Base-by-base conservation (phyloP, 2,888 invertebrate species). In the Augiades crinisus region DNA sequence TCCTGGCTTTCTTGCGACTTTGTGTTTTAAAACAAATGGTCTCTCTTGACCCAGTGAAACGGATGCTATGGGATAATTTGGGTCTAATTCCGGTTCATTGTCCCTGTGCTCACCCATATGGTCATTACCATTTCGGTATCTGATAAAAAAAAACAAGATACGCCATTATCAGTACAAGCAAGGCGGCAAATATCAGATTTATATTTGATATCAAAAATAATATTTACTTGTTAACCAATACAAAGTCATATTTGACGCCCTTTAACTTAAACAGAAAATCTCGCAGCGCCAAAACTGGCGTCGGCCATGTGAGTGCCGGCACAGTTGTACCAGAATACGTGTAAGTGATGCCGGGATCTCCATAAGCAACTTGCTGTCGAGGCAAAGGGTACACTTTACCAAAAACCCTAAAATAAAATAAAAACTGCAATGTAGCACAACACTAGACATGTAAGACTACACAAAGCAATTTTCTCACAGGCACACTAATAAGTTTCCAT, bases 101-200 rank as follows among this genome's bases (percentile, higher is more conserved):
- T 94, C 94, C 66, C 92, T 87, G 64, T 94, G 94, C 64, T 94
- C 93, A 6, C 94, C 93, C 76, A 94, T 94, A 61, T 93, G 91
- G 68, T 94, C 94, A 31, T 75, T 72, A 7, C 94, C 94, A 78
- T 93, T 90, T 67, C 91, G 87, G 66, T 94, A 94, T 71, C 94
- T 94, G 63, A 5, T 34, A 41, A 13, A 38, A 52, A 45, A n/a
- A n/a, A 47, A 21, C 43, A 36, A 41, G 41, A 47, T 43, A 19
- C n/a, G 3, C 10, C 7, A 21, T 21, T 40, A 38, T 38, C 38
- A 22, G 38, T 22, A n/a, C n/a, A n/a, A n/a, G n/a, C n/a, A n/a
- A n/a, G n/a, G n/a, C n/a, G n/a, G n/a, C n/a, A n/a, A n/a, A 24
- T 8, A 5, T 8, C 2, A 19, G 19, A 19, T 19, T 19, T 19